These are phyloP conservation scores for Gasterosteus aculeatus DNA, from an alignment of 2,113 vertebrate species.

Conservation along the genomic window DNA sequence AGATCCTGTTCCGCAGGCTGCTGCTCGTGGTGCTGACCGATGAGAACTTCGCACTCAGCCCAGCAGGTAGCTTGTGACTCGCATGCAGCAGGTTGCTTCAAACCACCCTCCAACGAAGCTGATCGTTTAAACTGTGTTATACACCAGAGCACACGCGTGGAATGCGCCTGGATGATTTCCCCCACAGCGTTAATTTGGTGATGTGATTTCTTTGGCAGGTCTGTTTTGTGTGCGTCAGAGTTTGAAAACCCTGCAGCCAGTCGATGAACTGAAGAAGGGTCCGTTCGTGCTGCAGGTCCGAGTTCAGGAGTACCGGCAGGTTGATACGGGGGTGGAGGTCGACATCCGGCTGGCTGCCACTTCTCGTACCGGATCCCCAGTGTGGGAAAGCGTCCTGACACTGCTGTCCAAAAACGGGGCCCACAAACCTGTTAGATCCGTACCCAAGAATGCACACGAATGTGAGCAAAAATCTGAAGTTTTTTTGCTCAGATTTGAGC, in stretches of 20 bases:
- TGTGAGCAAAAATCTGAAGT: neutral
- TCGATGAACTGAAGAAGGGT: constrained; percentile 80
- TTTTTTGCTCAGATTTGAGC: neutral
- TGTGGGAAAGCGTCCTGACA: constrained; percentile 76
- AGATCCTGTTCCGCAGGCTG: constrained; percentile 62
- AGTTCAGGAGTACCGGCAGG: constrained; percentile 61
- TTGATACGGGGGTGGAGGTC: constrained; percentile 71
- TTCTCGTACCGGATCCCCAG: constrained; percentile 15
- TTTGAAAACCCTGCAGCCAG: constrained; percentile 64
- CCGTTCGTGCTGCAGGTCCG: constrained; percentile 62
- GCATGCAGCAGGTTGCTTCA: neutral
- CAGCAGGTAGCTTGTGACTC: constrained; percentile 56
- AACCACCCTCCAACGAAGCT: neutral
- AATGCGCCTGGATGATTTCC: neutral
- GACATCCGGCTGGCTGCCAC: constrained; percentile 68
- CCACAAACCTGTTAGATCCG: neutral
- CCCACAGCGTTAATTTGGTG: neutral
- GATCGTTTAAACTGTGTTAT: neutral
- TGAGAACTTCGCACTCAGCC: constrained; percentile 67
- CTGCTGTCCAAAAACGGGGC: constrained; percentile 64
- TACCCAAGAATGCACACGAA: neutral
- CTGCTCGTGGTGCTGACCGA: constrained; percentile 68
- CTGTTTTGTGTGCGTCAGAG: constrained; percentile 66
- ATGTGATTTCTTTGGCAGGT: constrained; percentile 43
- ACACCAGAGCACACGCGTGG: neutral